These are phyloP conservation scores for Leptopilina boulardi DNA, from an alignment of 1,140 invertebrate species.

Conservation along the genomic window DNA sequence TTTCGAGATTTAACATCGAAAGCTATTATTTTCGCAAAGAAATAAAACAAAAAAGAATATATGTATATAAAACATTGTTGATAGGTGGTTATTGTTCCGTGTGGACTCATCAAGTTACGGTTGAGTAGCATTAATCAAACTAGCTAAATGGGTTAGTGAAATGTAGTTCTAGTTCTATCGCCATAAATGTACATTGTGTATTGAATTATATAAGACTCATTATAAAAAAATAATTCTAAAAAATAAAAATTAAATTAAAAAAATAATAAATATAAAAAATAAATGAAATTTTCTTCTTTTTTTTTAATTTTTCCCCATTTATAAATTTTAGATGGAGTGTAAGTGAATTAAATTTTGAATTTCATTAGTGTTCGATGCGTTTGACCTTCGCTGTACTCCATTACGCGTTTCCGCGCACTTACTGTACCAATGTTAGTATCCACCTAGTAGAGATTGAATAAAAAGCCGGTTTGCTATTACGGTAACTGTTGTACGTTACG, in stretches of 20 bases:
- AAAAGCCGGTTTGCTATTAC: constrained; percentile 54
- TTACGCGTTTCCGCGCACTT: constrained; percentile 7
- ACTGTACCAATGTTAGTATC: constrained; percentile 40
- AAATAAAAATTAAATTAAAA: background rate
- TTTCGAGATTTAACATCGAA: background rate
- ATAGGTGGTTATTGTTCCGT: constrained; percentile 16
- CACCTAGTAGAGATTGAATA: constrained; percentile 48
- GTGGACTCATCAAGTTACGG: constrained; percentile 22
- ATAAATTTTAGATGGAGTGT: background rate
- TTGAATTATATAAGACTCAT: background rate
- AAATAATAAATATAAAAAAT: background rate
- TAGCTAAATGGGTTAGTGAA: constrained; percentile 31
- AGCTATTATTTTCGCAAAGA: background rate
- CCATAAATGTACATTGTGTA: background rate
- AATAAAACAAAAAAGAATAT: background rate
- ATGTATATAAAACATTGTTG: background rate
- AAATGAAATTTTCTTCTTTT: too few relatives aligned
- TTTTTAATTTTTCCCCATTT: too few relatives aligned
- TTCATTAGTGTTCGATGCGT: constrained; percentile 20
- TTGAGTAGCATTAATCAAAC: constrained; percentile 23
- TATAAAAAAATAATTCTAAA: background rate
- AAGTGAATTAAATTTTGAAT: constrained; percentile 25
- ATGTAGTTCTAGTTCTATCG: constrained; percentile 13
- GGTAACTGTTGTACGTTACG: constrained; percentile 52
- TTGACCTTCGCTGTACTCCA: constrained; percentile 39